These are phyloP conservation scores for Clarias batrachus DNA, from an alignment of 2,113 vertebrate species.

Conservation along the genomic window DNA sequence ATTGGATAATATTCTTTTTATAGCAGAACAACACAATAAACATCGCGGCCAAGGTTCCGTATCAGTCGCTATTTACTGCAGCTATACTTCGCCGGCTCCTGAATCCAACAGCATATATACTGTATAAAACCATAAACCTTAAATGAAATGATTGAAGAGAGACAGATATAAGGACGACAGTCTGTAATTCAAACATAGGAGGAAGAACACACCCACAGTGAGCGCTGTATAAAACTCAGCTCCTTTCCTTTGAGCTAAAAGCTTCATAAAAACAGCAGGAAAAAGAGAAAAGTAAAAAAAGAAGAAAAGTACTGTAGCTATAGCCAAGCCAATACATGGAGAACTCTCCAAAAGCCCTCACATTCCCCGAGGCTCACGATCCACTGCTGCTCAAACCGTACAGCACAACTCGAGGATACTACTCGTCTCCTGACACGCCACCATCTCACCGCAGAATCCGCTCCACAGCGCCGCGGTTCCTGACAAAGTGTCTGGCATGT, in stretches of 20 bases:
- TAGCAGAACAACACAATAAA: slow-evolving; percentile 8
- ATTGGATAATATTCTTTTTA: slow-evolving; percentile 6
- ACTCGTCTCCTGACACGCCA: slow-evolving; percentile 19
- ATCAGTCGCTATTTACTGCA: slow-evolving; percentile 8
- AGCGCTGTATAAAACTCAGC: neutral
- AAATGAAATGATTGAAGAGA: neutral
- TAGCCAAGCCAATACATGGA: neutral
- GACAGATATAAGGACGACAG: neutral
- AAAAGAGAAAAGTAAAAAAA: neutral
- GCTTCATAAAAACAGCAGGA: neutral
- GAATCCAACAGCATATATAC: neutral
- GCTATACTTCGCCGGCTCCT: neutral
- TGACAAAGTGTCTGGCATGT: slow-evolving; percentile 41
- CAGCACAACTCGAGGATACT: neutral
- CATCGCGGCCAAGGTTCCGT: neutral
- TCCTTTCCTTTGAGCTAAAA: neutral
- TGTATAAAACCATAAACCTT: too few relatives aligned
- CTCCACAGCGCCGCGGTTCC: neutral
- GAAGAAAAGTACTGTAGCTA: neutral
- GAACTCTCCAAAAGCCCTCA: slow-evolving; percentile 13
- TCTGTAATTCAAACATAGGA: neutral
- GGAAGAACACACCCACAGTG: neutral
- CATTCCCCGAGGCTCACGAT: slow-evolving; percentile 6
- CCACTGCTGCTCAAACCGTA: slow-evolving; percentile 19
- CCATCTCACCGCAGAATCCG: slow-evolving; percentile 3